These are phyloP conservation scores for Pediacus dermestoides DNA, from an alignment of 2,888 invertebrate species.

Conservation along the genomic window DNA sequence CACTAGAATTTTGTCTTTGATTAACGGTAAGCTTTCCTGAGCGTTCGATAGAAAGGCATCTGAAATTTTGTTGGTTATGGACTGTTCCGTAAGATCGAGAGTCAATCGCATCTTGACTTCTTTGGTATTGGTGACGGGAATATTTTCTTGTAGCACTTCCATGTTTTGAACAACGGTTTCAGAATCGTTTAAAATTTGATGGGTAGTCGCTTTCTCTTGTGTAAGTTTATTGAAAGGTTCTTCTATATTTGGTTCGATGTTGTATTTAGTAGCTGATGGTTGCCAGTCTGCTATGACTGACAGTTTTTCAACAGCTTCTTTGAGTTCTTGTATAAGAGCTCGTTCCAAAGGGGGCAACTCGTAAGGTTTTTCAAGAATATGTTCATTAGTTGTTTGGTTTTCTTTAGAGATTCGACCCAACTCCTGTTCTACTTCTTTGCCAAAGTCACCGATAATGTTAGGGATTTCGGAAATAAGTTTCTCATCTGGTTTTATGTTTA, in stretches of 20 bases:
- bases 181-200: constrained; percentile 27
- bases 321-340: constrained; percentile 39
- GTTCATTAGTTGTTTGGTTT: constrained; percentile 12
- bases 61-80: constrained; percentile 50
- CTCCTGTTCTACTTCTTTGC: constrained; percentile 59
- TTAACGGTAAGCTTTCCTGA: constrained; percentile 52
- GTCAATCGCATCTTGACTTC: constrained; percentile 10
- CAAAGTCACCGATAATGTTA: constrained; percentile 56
- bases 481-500: constrained; percentile 35
- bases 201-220: constrained; percentile 21
- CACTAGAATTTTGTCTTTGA: constrained; percentile 17
- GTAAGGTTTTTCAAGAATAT: constrained; percentile 19
- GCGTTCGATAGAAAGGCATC: constrained; percentile 61
- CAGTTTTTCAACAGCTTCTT: constrained; percentile 45
- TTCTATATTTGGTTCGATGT: constrained; percentile 44
- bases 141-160: constrained; percentile 2
- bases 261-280: constrained; percentile 42
- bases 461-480: constrained; percentile 13
- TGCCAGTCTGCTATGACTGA: constrained; percentile 39
- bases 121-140: constrained; percentile 14
- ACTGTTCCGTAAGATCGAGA: constrained; percentile 25
- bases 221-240: constrained; percentile 40
- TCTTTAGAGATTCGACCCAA: constrained; percentile 51
- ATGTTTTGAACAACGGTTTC: constrained; percentile 24
- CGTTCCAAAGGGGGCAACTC: constrained; percentile 28